Evolutionary conservation across 2,797 vertebrate genomes (phyloP).

Genomic region (Sebastes trivittatus): DNA sequence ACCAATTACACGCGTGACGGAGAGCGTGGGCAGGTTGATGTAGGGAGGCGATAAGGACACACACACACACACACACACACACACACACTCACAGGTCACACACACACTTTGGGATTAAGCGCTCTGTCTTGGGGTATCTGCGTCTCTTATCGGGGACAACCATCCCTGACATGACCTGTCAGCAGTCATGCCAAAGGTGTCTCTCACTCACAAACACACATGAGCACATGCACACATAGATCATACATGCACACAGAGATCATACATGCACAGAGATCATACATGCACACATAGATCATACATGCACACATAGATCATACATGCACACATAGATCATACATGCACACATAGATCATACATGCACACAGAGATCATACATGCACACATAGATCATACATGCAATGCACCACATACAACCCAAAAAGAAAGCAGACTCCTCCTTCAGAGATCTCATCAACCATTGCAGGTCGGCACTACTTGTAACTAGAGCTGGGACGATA

Average conservation of each 20-base stretch:
- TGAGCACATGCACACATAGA: constrained; percentile 1
- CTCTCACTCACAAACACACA: constrained; percentile 45
- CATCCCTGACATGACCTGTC: constrained; percentile 85
- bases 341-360: background rate
- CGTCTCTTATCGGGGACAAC: constrained; percentile 87
- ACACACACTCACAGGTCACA: constrained; percentile 2
- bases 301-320: background rate
- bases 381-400: constrained; percentile 25
- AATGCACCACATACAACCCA: constrained; percentile 44
- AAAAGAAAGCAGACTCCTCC: constrained; percentile 17
- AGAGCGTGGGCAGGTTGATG: constrained; percentile 85
- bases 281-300: background rate
- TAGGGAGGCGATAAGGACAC: constrained; percentile 67
- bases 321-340: background rate
- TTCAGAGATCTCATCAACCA: constrained; percentile 2
- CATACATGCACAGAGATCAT: too few relatives aligned
- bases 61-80: constrained; percentile 13
- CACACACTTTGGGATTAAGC: constrained; percentile 73
- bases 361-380: too few relatives aligned
- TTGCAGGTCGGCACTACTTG: background rate
- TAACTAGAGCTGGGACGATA: background rate
- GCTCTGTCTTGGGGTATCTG: constrained; percentile 82
- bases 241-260: too few relatives aligned
- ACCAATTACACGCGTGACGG: constrained; percentile 87
- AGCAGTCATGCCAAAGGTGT: constrained; percentile 73